Evolutionary conservation across 2,888 invertebrate genomes (phyloP), one percentile per base, ranked within the genome.

Genomic region (Gari tellinella): DNA sequence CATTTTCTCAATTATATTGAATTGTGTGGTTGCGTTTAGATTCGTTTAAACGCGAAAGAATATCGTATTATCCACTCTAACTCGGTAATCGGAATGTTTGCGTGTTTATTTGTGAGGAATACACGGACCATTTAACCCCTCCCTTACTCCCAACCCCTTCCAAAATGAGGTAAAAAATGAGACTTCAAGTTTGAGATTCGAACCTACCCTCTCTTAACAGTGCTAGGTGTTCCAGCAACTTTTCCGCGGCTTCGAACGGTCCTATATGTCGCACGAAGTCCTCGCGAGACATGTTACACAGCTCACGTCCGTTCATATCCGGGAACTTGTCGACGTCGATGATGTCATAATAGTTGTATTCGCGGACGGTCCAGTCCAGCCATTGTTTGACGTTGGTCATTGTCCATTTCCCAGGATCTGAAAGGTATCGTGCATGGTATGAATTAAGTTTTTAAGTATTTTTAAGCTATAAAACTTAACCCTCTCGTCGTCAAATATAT

Each of bases 331-430:
- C 75, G 15, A 84, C 69, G 68, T 91, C 89, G 10, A 90, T 74
- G 43, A 72, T 56, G 60, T 89, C 89, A 48, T 79, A 79, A 15
- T 91, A 78, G 19, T 74, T 76, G 76, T 88, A 89, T 48, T 90
- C 89, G 37, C 81, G 83, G 12, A 86, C 78, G 2, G 87, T 85
- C 90, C 90, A 91, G 41, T 90, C 88, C 55, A 91, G 70, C 91
- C 91, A 91, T 61, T 85, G 85, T 21, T 83, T 85, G 14, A 91
- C 90, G 72, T 91, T 87, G 1, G 82, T 85, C 15, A 73, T 74
- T 4, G 76, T 88, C 91, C 91, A 91, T 31, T 82, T 72, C 21
- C 75, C 65, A 0, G 90, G 89, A 82, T 91, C 91, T 91, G 77
- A 12, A 69, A 60, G 31, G 23, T 25, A 57, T 43, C 4, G 15